A percentile compares a stretch with the other conserved stretches of the same genome.
These are phyloP conservation scores for Parauchenoglanis punctatus DNA, from an alignment of 2,797 vertebrate species.

Conservation along the genomic window DNA sequence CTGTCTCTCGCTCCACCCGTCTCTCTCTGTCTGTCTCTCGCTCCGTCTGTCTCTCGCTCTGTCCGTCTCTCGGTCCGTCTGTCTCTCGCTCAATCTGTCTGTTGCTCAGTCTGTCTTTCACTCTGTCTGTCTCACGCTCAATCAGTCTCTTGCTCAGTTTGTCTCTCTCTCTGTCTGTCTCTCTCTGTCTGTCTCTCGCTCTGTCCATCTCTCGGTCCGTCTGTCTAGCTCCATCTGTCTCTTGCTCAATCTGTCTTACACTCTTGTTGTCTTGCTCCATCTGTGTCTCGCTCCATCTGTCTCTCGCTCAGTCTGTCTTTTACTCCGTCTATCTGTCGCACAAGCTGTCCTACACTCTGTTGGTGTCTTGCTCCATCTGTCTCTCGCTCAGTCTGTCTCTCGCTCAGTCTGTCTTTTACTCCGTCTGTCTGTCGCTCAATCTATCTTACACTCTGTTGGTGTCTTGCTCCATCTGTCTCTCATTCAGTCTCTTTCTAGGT, in stretches of 20 bases:
- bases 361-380: not conserved
- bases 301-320: not conserved
- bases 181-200: not conserved
- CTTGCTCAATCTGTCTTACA: not conserved
- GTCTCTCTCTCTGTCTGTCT: not conserved
- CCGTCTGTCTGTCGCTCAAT: not conserved
- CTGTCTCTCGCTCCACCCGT: not conserved
- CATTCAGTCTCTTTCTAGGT: not conserved
- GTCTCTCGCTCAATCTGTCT: not conserved
- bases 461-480: not conserved
- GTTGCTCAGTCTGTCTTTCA: not conserved
- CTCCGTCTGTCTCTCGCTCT: not conserved
- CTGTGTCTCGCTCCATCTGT: not conserved
- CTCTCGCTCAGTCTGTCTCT: not conserved
- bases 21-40: not conserved
- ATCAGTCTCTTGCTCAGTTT: not conserved
- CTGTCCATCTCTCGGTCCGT: not conserved
- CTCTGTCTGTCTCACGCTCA: not conserved
- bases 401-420: not conserved
- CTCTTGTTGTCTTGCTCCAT: not conserved
- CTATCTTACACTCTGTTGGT: not conserved
- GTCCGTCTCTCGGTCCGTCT: not conserved
- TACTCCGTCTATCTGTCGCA: not conserved
- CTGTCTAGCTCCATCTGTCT: not conserved
- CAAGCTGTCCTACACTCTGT: not conserved